Evolutionary conservation across 2,113 vertebrate genomes (phyloP).

Genomic region (Syngnathus typhle): DNA sequence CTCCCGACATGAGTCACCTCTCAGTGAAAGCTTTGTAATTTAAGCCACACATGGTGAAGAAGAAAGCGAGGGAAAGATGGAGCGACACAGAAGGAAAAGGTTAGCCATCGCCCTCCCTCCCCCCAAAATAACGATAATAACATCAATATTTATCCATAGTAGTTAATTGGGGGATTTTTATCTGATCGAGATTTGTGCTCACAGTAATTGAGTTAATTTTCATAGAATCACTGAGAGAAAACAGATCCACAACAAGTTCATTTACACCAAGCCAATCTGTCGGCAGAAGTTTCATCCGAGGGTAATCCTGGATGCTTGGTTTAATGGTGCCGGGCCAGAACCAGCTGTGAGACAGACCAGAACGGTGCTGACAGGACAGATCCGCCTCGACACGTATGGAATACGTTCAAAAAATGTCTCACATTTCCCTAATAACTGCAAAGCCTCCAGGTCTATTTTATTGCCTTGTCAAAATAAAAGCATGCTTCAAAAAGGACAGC

Average conservation of each 20-base stretch:
- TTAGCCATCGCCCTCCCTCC: slow-evolving; percentile 20
- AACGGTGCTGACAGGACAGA: neutral
- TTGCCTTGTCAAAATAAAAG: neutral
- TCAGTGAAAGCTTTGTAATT: slow-evolving; percentile 66
- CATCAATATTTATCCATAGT: slow-evolving; percentile 11
- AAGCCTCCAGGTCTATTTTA: neutral
- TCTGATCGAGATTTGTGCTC: neutral
- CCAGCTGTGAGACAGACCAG: neutral
- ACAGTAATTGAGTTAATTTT: slow-evolving; percentile 6
- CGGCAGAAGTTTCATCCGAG: neutral
- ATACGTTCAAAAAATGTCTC: neutral
- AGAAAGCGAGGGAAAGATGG: slow-evolving; percentile 26
- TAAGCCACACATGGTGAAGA: slow-evolving; percentile 52
- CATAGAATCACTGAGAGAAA: neutral
- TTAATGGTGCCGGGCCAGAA: neutral
- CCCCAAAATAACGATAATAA: slow-evolving; percentile 2
- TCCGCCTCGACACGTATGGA: neutral
- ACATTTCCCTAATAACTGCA: neutral
- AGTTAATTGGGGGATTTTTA: slow-evolving; percentile 5
- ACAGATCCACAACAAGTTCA: neutral
- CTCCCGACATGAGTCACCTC: slow-evolving; percentile 59
- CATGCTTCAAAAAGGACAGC: neutral
- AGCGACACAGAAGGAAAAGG: slow-evolving; percentile 18
- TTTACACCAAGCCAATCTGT: neutral
- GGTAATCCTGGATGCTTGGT: neutral